These are phyloP conservation scores for Oithona nana DNA, from an alignment of 2,888 invertebrate genomes.

Conservation along the genomic window DNA sequence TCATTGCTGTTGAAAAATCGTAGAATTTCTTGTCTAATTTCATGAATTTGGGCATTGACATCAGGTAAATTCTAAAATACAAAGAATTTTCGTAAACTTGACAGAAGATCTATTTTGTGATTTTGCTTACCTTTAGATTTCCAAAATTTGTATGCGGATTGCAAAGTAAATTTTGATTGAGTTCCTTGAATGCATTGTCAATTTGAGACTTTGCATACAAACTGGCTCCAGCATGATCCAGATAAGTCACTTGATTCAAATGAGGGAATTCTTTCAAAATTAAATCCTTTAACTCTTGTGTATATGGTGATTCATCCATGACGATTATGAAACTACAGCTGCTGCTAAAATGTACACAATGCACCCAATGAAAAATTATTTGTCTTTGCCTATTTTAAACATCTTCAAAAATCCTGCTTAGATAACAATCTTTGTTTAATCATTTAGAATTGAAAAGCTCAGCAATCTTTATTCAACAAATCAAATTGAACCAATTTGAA, in stretches of 20 bases:
- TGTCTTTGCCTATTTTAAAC: too few relatives aligned
- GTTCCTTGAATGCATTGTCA: conserved; percentile 40
- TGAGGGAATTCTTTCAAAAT: neutral
- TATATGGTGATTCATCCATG: too few relatives aligned
- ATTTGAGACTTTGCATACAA: conserved; percentile 59
- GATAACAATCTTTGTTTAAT: too few relatives aligned
- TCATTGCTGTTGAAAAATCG: conserved; percentile 59
- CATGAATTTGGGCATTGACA: neutral
- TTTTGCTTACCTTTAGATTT: neutral
- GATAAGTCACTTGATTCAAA: conserved; percentile 46
- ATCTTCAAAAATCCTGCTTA: too few relatives aligned
- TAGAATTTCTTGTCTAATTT: conserved; percentile 34
- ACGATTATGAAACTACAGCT: too few relatives aligned
- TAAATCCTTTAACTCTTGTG: neutral
- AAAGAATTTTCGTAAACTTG: neutral
- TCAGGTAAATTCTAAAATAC: neutral
- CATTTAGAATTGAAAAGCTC: too few relatives aligned
- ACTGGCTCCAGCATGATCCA: conserved; percentile 75
- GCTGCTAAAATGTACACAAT: too few relatives aligned
- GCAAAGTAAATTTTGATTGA: conserved; percentile 52
- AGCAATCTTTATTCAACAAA: too few relatives aligned
- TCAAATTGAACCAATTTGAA: too few relatives aligned
- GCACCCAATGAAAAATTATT: too few relatives aligned
- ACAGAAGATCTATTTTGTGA: neutral
- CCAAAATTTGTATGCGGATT: conserved; percentile 66